These are phyloP conservation scores for Ctenopoma kingsleyae DNA, from an alignment of 2,797 vertebrate genomes.

Conservation along the genomic window DNA sequence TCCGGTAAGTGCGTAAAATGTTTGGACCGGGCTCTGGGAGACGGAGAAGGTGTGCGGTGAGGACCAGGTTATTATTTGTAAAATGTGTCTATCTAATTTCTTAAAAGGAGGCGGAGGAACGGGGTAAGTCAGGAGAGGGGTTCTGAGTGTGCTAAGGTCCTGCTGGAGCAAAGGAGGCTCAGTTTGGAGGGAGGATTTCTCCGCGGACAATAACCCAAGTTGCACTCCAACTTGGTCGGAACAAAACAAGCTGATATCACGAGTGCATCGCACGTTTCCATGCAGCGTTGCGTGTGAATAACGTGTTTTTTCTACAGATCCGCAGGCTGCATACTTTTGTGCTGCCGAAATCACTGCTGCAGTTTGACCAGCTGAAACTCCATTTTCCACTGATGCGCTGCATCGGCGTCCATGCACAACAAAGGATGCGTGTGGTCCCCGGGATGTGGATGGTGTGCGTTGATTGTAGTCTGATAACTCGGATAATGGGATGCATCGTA, in stretches of 20 bases:
- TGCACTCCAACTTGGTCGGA: slow-evolving; percentile 59
- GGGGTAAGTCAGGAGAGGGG: slow-evolving; percentile 55
- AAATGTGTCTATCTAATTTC: slow-evolving; percentile 57
- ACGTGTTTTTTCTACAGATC: background rate
- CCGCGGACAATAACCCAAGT: slow-evolving; percentile 71
- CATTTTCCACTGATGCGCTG: slow-evolving; percentile 58
- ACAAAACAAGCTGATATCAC: slow-evolving; percentile 8
- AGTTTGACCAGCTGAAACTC: slow-evolving; percentile 40
- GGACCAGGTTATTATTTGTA: slow-evolving; percentile 59
- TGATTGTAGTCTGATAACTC: slow-evolving; percentile 5
- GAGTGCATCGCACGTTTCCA: background rate
- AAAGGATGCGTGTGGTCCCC: slow-evolving; percentile 65
- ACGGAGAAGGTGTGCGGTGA: slow-evolving; percentile 66
- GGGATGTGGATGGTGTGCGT: slow-evolving; percentile 44
- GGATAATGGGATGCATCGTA: slow-evolving; percentile 5
- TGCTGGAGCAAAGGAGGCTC: background rate
- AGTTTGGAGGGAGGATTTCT: slow-evolving; percentile 32
- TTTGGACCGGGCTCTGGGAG: slow-evolving; percentile 75
- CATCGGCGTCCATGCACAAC: slow-evolving; percentile 58
- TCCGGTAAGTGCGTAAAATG: slow-evolving; percentile 82
- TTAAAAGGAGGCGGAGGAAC: slow-evolving; percentile 62
- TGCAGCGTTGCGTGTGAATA: background rate
- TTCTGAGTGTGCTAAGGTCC: slow-evolving; percentile 32
- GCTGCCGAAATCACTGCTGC: slow-evolving; percentile 9
- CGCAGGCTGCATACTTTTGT: background rate